Percentiles rank a stretch among this genome's conserved stretches.
phyloP scores from a whole-genome alignment of 1,140 invertebrate genomes.

The Drosophila tropicalis region DNA sequence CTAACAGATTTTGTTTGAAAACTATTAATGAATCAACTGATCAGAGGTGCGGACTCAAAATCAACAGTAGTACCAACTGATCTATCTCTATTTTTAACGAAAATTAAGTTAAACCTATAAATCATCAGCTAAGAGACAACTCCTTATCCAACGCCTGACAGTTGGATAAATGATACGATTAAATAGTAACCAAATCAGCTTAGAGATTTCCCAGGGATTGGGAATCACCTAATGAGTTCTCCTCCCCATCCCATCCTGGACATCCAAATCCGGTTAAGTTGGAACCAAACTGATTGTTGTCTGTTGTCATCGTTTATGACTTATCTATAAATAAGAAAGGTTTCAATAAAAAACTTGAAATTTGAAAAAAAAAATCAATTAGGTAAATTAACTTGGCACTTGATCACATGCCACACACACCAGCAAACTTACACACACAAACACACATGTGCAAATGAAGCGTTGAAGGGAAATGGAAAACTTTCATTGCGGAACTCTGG shows the following conservation, averaged over 20 bases:
- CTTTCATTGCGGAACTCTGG: slow-evolving; percentile 58
- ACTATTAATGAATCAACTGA: slow-evolving; percentile 14
- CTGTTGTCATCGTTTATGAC: background rate
- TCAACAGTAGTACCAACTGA: slow-evolving; percentile 3
- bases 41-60: slow-evolving; percentile 1
- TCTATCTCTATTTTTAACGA: background rate
- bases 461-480: slow-evolving; percentile 11
- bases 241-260: no score
- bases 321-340: slow-evolving; percentile 4
- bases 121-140: background rate
- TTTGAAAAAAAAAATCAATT: background rate
- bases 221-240: background rate
- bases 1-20: slow-evolving; percentile 8
- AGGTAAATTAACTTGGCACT: slow-evolving; percentile 5
- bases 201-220: background rate
- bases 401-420: background rate
- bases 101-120: background rate
- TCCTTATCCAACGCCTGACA: background rate
- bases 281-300: background rate
- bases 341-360: background rate
- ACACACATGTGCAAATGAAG: slow-evolving; percentile 1
- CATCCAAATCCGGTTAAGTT: background rate
- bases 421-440: background rate
- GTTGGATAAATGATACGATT: background rate
- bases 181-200: background rate